A percentile compares a stretch with the other conserved stretches of the same genome.
phyloP scores from a whole-genome alignment of 2,888 invertebrate species.

The Xanthorhoe designata region DNA sequence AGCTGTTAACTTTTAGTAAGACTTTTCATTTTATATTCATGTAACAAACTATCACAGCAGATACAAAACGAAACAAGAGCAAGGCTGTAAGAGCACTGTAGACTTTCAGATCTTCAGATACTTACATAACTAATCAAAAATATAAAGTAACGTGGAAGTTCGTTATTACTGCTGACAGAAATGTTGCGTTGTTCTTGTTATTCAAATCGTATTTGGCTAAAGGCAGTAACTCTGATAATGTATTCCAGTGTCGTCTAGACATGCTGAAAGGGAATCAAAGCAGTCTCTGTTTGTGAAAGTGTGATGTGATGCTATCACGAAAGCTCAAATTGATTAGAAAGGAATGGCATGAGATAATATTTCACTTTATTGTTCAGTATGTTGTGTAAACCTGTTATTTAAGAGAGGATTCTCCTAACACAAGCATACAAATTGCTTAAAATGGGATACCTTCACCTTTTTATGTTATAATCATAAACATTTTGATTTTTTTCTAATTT shows the following conservation, averaged over 20 bases:
- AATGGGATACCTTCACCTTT: too few species aligned
- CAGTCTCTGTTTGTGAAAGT: conserved; percentile 29
- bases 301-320: conserved; percentile 36
- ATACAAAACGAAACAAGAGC: too few species aligned
- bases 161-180: background rate
- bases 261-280: conserved; percentile 28
- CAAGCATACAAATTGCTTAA: too few species aligned
- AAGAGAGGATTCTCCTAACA: too few species aligned
- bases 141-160: background rate
- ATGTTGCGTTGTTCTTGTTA: background rate
- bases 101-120: too few species aligned
- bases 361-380: background rate
- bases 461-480: too few species aligned
- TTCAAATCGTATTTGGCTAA: conserved; percentile 5
- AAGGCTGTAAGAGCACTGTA: too few species aligned
- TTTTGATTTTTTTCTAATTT: too few species aligned
- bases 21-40: too few species aligned
- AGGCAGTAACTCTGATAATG: conserved; percentile 4
- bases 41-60: too few species aligned
- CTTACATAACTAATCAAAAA: background rate
- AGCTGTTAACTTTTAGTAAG: too few species aligned
- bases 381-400: too few species aligned
- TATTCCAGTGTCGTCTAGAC: conserved; percentile 20
- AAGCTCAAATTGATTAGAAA: conserved; percentile 38
- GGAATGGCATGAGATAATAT: conserved; percentile 24